Base-by-base conservation (phyloP, 2,888 invertebrate species). In the Aspidapion aeneum region DNA sequence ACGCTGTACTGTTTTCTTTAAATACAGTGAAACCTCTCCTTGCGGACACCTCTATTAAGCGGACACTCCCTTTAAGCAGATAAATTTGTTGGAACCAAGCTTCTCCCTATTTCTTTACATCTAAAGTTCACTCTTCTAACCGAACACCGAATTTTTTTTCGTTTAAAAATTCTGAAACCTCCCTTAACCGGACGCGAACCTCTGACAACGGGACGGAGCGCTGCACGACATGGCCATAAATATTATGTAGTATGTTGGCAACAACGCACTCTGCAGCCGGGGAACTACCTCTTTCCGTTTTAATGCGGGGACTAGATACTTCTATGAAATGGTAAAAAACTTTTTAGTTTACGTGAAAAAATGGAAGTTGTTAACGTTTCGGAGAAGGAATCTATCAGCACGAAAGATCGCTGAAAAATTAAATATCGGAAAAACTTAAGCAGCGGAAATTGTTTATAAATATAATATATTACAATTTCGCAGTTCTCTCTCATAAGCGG, bases 171-270 rank as follows among this genome's bases (percentile, higher is more conserved):
- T 17, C 35, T 57, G 17, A 57, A 1, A 21, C 21, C 21, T 54
- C 60, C 22, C 54, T 52, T 54, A 60, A 60, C 61, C 54, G 60
- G 49, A 56, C 61, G 56, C 61, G 61, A 61, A 56, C 48, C 61
- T 55, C 21, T 55, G 21, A 55, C 56, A 61, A 61, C 56, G 5
- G 56, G 56, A 61, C 56, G 21, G 19, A 9, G 2, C 17, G 35
- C 17, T 19, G 51, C 50, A 12, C 50, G 50, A 22, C 17, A 9
- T 51, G 18, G n/a, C n/a, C n/a, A 19, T 18, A 49, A n/a, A 12
- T 22, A 22, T 7, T 57, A 57, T 18, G 22, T 56, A 35, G 57
- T 35, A 21, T 21, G 16, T 56, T 56, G 56, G 56, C 56, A n/a
- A 56, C 56, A 56, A 19, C 20, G 56, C 20, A 20, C 21, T 56